phyloP scores from a whole-genome alignment of 2,113 vertebrate species.

The Heteronetta atricapilla region DNA sequence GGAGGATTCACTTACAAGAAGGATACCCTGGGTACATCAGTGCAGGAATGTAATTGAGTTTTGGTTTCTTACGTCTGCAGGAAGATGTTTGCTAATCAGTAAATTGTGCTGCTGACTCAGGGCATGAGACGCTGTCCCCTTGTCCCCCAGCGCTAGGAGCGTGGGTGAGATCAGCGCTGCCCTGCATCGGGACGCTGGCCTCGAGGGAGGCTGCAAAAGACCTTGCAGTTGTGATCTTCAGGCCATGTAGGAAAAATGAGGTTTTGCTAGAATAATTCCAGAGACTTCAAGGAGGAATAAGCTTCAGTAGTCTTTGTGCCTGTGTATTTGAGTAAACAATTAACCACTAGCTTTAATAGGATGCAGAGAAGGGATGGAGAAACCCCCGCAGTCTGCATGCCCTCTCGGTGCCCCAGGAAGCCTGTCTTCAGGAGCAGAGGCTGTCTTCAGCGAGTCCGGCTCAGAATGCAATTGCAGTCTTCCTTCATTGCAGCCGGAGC shows the following conservation, averaged over 20 bases:
- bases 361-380: not conserved
- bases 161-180: not conserved
- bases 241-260: not conserved
- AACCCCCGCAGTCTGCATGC: not conserved
- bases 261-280: not conserved
- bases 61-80: not conserved
- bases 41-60: not conserved
- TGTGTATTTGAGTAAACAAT: not conserved
- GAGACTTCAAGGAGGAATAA: not conserved
- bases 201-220: rapidly evolving
- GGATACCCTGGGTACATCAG: not conserved
- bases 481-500: not conserved
- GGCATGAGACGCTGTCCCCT: not conserved
- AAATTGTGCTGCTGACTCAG: not conserved
- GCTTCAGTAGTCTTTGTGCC: not conserved
- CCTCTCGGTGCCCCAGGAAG: not conserved
- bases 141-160: not conserved
- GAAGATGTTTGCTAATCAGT: not conserved
- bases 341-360: rapidly evolving
- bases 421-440: not conserved
- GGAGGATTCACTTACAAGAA: not conserved
- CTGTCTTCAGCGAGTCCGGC: rapidly evolving
- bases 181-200: not conserved
- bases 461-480: not conserved
- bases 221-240: not conserved